Base-by-base conservation (phyloP, 2,888 invertebrate genomes). In the Cosmorhoe ocellata region DNA sequence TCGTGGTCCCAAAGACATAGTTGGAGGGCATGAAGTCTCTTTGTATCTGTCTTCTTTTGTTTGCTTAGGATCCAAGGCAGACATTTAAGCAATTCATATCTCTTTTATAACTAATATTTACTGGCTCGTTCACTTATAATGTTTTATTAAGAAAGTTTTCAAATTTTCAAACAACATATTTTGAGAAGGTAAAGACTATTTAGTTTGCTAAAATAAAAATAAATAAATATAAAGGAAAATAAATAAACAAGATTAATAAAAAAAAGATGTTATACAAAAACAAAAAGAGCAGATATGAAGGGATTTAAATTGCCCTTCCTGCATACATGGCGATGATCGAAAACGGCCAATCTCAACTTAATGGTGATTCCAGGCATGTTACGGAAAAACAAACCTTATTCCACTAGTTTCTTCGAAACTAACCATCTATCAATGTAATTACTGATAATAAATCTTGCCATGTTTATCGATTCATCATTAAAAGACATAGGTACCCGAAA, bases 51-150 rank as follows among this genome's bases (percentile, higher is more conserved):
- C 34, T 14, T 22, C 33, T 51, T 37, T 12, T 52, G 37, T 58
- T 61, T 49, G 41, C 46, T 51, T 55, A 57, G 58, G 52, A 49
- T 31, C 13, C 8, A 22, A 22, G 28, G 24, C 38, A 31, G n/a
- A 2, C 13, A 24, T 27, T 18, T 47, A 22, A 49, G 39, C 38
- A 43, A 55, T 50, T 55, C 42, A 41, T 44, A 18, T n/a, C n/a
- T n/a, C n/a, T n/a, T n/a, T n/a, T n/a, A n/a, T n/a, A n/a, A n/a
- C n/a, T n/a, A n/a, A n/a, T n/a, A n/a, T n/a, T n/a, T n/a, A n/a
- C n/a, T n/a, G n/a, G n/a, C n/a, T n/a, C n/a, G n/a, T n/a, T n/a
- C n/a, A n/a, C n/a, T n/a, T n/a, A n/a, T n/a, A n/a, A n/a, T n/a
- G n/a, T n/a, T n/a, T n/a, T n/a, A n/a, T n/a, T n/a, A n/a, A n/a